A percentile compares a stretch with the other conserved stretches of the same genome.
phyloP scores from a whole-genome alignment of 2,797 vertebrate species.

The Epinephelus coioides region DNA sequence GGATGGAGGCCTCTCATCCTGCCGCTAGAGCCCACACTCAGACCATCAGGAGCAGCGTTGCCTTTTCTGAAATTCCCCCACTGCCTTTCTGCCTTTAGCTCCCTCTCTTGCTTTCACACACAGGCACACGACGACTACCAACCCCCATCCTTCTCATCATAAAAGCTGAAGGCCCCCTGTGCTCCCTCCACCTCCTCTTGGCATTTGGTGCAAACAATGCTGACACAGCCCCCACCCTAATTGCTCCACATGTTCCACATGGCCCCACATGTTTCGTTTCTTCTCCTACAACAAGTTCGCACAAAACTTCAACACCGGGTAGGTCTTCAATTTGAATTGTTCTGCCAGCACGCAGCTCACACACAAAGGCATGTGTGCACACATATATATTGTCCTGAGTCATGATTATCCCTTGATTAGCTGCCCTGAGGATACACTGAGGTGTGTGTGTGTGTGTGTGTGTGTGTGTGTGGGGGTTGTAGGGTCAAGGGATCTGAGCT shows the following conservation, averaged over 20 bases:
- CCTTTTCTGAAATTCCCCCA: constrained; percentile 68
- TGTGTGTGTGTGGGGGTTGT: background rate
- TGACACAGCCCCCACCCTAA: constrained; percentile 80
- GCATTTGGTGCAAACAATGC: constrained; percentile 85
- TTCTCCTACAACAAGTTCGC: constrained; percentile 58
- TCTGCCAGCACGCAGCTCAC: constrained; percentile 8
- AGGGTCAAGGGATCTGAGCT: constrained; percentile 48
- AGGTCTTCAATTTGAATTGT: constrained; percentile 47
- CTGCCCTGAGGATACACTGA: constrained; percentile 32
- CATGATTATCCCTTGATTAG: constrained; percentile 37
- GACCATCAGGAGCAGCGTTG: constrained; percentile 65
- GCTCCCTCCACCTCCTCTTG: constrained; percentile 73
- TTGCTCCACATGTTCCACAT: constrained; percentile 82
- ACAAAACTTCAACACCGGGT: constrained; percentile 43
- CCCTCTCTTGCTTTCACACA: constrained; percentile 51
- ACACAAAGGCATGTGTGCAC: constrained; percentile 8
- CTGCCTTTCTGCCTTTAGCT: constrained; percentile 61
- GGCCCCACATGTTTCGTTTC: constrained; percentile 73
- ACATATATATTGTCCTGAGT: constrained; percentile 37
- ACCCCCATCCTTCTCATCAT: constrained; percentile 72
- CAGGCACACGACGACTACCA: constrained; percentile 69
- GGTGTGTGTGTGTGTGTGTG: constrained; percentile 35
- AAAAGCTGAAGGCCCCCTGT: constrained; percentile 70
- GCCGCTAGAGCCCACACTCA: constrained; percentile 72
- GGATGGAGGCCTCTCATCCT: constrained; percentile 67